phyloP scores from a whole-genome alignment of 2,797 vertebrate species.

The Malacoctenus gilli region DNA sequence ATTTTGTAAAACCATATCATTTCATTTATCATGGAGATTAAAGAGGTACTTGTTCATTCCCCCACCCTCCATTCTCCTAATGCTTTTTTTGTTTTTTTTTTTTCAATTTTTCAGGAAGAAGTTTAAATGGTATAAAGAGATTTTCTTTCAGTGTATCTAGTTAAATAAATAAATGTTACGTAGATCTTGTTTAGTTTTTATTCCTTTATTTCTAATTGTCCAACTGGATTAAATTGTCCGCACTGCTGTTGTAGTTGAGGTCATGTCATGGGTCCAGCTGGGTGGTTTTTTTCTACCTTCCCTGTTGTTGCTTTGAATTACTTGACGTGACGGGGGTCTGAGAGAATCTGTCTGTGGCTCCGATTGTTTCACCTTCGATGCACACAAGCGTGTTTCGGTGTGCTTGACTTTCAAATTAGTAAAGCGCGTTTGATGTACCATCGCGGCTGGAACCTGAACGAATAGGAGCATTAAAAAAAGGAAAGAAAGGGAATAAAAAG shows the following conservation, averaged over 20 bases:
- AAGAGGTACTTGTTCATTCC: constrained; percentile 81
- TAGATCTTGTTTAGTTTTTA: constrained; percentile 82
- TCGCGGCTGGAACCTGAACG: constrained; percentile 63
- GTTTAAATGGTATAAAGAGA: constrained; percentile 80
- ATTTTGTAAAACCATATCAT: constrained; percentile 83
- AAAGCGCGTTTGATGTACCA: constrained; percentile 55
- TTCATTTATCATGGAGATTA: constrained; percentile 81
- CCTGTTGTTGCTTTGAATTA: constrained; percentile 60
- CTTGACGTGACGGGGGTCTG: constrained; percentile 61
- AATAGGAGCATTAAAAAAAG: constrained; percentile 54
- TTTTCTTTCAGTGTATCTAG: constrained; percentile 82
- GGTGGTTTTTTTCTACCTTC: constrained; percentile 56
- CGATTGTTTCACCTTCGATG: constrained; percentile 63
- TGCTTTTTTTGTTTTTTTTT: constrained; percentile 56
- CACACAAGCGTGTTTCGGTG: constrained; percentile 68
- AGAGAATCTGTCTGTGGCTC: constrained; percentile 61
- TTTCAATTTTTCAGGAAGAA: constrained; percentile 81
- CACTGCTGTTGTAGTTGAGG: constrained; percentile 76
- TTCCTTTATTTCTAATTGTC: constrained; percentile 70
- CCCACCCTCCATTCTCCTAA: constrained; percentile 74
- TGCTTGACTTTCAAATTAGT: constrained; percentile 64
- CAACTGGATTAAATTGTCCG: constrained; percentile 78
- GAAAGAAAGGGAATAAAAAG: no score
- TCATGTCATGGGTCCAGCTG: constrained; percentile 72
- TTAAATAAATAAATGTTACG: constrained; percentile 83